A percentile compares a stretch with the other conserved stretches of the same genome.
phyloP scores from a whole-genome alignment of 2,797 vertebrate species.

The Basileuterus tristriatus region DNA sequence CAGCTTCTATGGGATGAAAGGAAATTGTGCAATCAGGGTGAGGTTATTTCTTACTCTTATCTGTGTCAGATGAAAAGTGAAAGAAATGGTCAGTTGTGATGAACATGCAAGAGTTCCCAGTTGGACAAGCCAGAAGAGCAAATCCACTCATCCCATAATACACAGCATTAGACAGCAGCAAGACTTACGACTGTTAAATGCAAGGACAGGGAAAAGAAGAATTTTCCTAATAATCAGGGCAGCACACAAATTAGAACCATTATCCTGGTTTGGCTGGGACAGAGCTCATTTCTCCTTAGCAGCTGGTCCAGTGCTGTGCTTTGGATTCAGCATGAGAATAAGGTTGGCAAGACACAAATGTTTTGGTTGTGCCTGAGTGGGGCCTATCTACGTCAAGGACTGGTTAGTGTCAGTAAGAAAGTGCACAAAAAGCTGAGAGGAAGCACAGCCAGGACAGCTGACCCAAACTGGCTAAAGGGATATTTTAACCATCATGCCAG shows the following conservation, averaged over 20 bases:
- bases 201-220: neutral
- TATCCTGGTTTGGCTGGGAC: neutral
- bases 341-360: accelerated
- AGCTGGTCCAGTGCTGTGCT: neutral
- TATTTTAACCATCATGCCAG: neutral
- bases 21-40: neutral
- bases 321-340: neutral
- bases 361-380: neutral
- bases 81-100: neutral
- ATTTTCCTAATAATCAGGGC: neutral
- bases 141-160: neutral
- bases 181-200: neutral
- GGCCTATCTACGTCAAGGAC: too few species aligned
- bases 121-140: neutral
- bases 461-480: neutral
- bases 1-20: neutral
- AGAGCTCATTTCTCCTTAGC: neutral
- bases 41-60: neutral
- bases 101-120: neutral
- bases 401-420: neutral
- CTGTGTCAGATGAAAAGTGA: neutral
- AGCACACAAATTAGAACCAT: neutral
- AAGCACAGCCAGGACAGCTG: neutral
- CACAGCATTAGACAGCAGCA: neutral
- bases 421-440: neutral